Base-by-base conservation (phyloP, 1,140 invertebrate species). In the Drosophila sulfurigaster region DNA sequence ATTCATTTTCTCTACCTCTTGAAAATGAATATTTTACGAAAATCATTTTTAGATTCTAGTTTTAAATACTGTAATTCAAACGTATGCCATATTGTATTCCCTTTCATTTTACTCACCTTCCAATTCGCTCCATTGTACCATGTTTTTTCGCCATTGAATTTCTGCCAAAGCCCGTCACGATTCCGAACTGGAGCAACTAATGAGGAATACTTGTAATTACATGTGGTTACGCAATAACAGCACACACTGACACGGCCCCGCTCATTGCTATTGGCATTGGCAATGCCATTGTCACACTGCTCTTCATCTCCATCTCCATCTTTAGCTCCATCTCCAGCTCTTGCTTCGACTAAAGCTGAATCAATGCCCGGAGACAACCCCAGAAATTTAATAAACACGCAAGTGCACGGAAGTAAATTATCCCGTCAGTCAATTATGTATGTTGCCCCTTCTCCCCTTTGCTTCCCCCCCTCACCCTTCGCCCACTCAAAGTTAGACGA, bases 361-460 rank as follows among this genome's bases (percentile, higher is more conserved):
- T 89, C 85, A 89, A 88, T 89, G 83, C 75, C 58, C 70, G 54
- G 49, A 81, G 81, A 90, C 85, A 89, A 72, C 69, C 86, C 81
- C 68, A 79, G 78, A 81, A 89, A 89, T 89, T 89, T 89, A 89
- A 89, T 89, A 89, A 89, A 89, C 85, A 89, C 85, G 85, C 85
- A 89, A 89, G 81, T 89, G 86, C 79, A 89, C 75, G 85, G 85
- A 89, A 89, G 85, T 89, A 79, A 89, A 89, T 89, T 89, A 79
- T 89, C 71, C 85, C 78, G 86, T 74, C 85, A 89, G 85, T 90
- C 85, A 79, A 89, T 88, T 81, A 88, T 89, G 78, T 86, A 79
- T 79, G 82, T 78, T 49, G 51, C 54, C 60, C 52, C 59, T 59
- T 30, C 6, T 35, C 10, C 32, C 41, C 66, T 28, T 28, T 41